A percentile compares a stretch with the other conserved stretches of the same genome.
phyloP scores from a whole-genome alignment of 2,797 vertebrate genomes.

The Chelon labrosus region DNA sequence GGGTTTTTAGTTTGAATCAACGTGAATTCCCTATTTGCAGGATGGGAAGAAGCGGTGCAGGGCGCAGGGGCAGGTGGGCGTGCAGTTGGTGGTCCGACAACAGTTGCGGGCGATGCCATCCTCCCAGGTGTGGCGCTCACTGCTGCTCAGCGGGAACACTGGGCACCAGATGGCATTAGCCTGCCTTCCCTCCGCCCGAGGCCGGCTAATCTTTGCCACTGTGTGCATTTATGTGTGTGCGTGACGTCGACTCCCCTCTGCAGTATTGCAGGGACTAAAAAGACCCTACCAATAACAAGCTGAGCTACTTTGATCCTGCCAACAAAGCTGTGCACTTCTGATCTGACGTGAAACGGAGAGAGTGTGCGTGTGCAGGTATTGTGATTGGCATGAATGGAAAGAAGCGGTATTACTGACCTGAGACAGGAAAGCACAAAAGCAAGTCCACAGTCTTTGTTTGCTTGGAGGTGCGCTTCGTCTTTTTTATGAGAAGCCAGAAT shows the following conservation, averaged over 20 bases:
- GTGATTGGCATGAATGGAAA: slow-evolving; percentile 16
- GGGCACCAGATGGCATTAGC: slow-evolving; percentile 74
- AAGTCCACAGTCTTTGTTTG: slow-evolving; percentile 6
- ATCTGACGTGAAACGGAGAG: slow-evolving; percentile 32
- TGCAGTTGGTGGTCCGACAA: slow-evolving; percentile 73
- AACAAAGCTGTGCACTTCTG: slow-evolving; percentile 34
- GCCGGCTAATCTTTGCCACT: slow-evolving; percentile 51
- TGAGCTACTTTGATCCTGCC: slow-evolving; percentile 32
- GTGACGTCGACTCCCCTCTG: slow-evolving; percentile 27
- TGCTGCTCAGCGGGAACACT: slow-evolving; percentile 69
- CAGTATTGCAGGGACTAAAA: slow-evolving; percentile 35
- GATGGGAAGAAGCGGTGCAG: slow-evolving; percentile 1
- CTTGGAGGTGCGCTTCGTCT: not conserved
- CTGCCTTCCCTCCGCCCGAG: slow-evolving; percentile 53
- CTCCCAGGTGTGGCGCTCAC: slow-evolving; percentile 76
- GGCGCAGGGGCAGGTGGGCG: slow-evolving; percentile 69
- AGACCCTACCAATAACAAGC: slow-evolving; percentile 50
- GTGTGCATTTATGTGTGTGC: slow-evolving; percentile 26
- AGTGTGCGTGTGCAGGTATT: slow-evolving; percentile 11
- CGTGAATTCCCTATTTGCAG: not conserved
- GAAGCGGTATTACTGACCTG: not conserved
- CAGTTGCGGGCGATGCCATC: slow-evolving; percentile 65
- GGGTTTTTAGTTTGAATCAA: slow-evolving; percentile 22
- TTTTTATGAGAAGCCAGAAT: slow-evolving; percentile 10
- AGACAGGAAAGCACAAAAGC: slow-evolving; percentile 18